Base-by-base conservation (phyloP, 2,888 invertebrate genomes). In the Steromphala cineraria region DNA sequence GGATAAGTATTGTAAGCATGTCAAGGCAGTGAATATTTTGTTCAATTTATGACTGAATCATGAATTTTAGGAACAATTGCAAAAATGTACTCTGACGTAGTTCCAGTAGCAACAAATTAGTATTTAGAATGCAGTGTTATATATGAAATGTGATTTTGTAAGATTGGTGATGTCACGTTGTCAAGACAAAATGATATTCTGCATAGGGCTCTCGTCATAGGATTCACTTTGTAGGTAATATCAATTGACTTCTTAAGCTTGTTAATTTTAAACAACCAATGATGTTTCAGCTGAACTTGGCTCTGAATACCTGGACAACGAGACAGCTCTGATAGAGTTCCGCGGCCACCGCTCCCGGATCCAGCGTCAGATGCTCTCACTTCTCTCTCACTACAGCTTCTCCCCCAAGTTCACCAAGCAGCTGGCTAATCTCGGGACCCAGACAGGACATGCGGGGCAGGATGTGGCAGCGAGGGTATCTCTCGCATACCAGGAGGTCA, bases 321-420 rank as follows among this genome's bases (percentile, higher is more conserved):
- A 90, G n/a, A 87, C 89, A 2, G 88, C 91, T 7, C 85, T 85
- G 19, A 87, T 92, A 55, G 93, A 93, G 87, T 90, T 91, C 83
- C 85, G 87, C 75, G 90, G 91, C 80, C 91, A 92, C 67, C 83
- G 93, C 15, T 95, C 95, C 88, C 95, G 97, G 1, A 94, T 97
- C 82, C 96, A 96, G 90, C 95, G 95, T 84, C 94, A 97, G 56
- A 96, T 97, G 96, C 93, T 97, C 80, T 95, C 96, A 0, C 94
- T 97, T 77, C 94, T 97, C 84, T 95, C 96, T 3, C 95, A 96
- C 82, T 97, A 97, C 86, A 88, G 89, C 78, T 86, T 91, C 53
- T 90, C 90, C 5, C 92, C 91, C 67, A 88, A 86, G 36, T 85
- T 90, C 3, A 83, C 82, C 80, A 91, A 91, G 82, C 90, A 91